Evolutionary conservation across 2,113 vertebrate genomes (phyloP), one percentile per base, ranked within the genome.

Genomic region (Physeter macrocephalus): DNA sequence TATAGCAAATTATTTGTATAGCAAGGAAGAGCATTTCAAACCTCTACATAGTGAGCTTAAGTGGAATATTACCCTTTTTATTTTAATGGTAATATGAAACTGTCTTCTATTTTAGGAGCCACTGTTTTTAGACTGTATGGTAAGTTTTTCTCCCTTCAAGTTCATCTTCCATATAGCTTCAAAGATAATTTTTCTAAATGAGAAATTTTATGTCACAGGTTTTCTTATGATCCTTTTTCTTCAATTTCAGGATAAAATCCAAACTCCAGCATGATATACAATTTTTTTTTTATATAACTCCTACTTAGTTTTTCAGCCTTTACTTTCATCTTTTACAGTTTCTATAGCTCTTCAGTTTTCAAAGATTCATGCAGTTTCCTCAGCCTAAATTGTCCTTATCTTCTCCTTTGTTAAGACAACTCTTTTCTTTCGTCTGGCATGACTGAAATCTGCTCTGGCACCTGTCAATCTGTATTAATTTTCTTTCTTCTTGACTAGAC

Each of bases 121-220:
- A 81, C 46, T 92, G 59, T 77, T 93, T 95, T 95, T 66, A 96
- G 59, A 59, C 34, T 87, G 84, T 14, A n/a, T 74, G 31, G n/a
- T 71, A 83, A 61, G 39, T 78, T 93, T 84, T 80, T 80, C 43
- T 85, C 31, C 27, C 23, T 90, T 81, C 15, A 80, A 86, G 74
- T 61, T 74, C 41, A n/a, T 90, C 64, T 96, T 88, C 29, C 13
- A 31, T 84, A 78, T 87, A 23, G 39, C 23, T 95, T 41, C 23
- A 34, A 89, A 77, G 27, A 81, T 67, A 84, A 74, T 88, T 95
- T 94, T 59, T 74, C 77, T 85, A 82, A 96, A 89, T 88, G 78
- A 95, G 72, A 85, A 92, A 86, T 96, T 91, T 85, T 29, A 84
- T 62, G 71, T 94, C 31, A 74, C 18, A 84, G n/a, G 5, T 29